Percentiles rank a stretch among this genome's conserved stretches.
Conservation (phyloP, 2,797 vertebrate genomes). For the Ctenosaura bakeri region DNA sequence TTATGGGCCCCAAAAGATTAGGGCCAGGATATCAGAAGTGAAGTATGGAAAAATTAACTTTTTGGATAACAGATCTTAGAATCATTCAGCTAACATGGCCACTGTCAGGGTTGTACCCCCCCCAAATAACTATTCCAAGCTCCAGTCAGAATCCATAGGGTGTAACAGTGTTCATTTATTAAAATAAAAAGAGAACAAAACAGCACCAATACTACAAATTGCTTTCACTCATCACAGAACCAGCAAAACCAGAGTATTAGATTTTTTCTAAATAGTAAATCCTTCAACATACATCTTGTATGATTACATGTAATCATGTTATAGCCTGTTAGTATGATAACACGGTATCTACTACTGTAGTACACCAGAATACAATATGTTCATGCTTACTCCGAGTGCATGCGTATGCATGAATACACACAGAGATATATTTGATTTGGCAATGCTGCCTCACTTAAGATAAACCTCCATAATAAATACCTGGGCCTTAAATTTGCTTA, state of each 20-base stretch:
- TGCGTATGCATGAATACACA: neutral
- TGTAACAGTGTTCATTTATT: neutral
- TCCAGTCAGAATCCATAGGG: neutral
- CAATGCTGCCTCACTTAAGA: conserved; percentile 46
- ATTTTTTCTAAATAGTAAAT: conserved; percentile 21
- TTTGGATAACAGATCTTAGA: no score
- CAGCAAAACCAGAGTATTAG: neutral
- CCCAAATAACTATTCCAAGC: no score
- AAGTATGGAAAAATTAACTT: no score
- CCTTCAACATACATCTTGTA: neutral
- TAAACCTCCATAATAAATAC: neutral
- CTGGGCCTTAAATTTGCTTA: neutral
- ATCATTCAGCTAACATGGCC: no score
- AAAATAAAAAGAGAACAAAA: neutral
- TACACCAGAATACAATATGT: conserved; percentile 44
- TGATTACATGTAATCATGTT: conserved; percentile 31
- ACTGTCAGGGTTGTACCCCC: no score
- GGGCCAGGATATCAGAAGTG: neutral
- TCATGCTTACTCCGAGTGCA: conserved; percentile 29
- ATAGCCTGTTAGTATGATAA: neutral
- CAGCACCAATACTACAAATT: neutral
- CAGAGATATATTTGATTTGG: neutral
- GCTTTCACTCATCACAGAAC: neutral
- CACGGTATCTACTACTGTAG: conserved; percentile 45
- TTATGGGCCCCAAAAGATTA: neutral